A percentile compares a stretch with the other conserved stretches of the same genome.
phyloP scores from a whole-genome alignment of 2,888 invertebrate genomes.

The Sicus ferrugineus region DNA sequence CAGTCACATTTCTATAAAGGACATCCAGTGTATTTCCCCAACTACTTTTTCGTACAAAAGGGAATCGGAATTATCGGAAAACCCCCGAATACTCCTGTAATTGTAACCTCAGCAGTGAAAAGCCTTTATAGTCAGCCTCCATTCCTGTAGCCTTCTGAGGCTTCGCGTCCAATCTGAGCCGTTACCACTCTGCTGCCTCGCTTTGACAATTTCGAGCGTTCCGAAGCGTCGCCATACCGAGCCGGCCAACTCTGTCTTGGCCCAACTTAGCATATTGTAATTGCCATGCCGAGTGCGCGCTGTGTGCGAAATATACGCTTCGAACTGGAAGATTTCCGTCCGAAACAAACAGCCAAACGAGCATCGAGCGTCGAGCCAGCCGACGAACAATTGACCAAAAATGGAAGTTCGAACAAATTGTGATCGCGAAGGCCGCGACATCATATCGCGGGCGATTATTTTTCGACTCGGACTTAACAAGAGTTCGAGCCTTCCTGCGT shows the following conservation, averaged over 20 bases:
- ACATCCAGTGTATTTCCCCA: too few species aligned
- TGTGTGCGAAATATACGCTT: not conserved
- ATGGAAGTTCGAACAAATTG: conserved; percentile 41
- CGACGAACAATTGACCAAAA: conserved; percentile 36
- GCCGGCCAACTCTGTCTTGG: not conserved
- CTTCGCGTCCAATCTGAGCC: conserved; percentile 3
- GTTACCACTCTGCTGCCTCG: conserved; percentile 1
- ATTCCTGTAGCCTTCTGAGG: too few species aligned
- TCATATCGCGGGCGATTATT: conserved; percentile 28
- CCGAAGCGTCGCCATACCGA: not conserved
- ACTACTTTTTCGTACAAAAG: too few species aligned
- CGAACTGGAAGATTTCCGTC: conserved; percentile 6
- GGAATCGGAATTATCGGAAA: too few species aligned
- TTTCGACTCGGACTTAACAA: conserved; percentile 10
- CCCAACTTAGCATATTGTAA: conserved; percentile 38
- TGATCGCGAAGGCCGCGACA: conserved; percentile 32
- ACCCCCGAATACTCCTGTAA: too few species aligned
- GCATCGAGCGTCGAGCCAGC: not conserved
- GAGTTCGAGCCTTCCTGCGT: conserved; percentile 9
- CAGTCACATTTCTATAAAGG: too few species aligned
- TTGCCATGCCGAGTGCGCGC: conserved; percentile 33
- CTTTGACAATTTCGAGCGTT: conserved; percentile 7
- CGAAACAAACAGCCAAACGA: conserved; percentile 4
- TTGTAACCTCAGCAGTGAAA: too few species aligned
- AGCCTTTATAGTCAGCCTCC: too few species aligned